Conservation (phyloP, 2,113 vertebrate genomes). For the Anguilla rostrata region DNA sequence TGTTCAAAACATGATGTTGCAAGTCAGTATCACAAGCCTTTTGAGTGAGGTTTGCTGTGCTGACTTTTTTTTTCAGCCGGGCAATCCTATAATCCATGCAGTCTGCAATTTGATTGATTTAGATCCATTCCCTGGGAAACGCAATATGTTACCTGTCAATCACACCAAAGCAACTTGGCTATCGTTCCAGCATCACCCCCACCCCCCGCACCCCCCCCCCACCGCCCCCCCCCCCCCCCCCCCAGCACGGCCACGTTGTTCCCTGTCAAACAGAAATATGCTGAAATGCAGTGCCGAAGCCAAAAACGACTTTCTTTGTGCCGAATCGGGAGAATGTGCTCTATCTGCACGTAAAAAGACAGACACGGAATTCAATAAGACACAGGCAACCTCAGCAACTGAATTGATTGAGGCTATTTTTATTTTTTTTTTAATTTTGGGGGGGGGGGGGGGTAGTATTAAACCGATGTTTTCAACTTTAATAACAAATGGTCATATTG, state of each 20-base stretch:
- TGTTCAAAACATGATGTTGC: not conserved
- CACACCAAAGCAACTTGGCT: not conserved
- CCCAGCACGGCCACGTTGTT: not conserved
- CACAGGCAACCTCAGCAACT: not conserved
- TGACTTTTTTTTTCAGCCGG: not conserved
- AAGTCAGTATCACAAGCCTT: not conserved
- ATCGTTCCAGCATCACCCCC: not conserved
- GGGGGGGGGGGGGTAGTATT: not conserved
- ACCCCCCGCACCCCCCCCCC: too few species aligned
- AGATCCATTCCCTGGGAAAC: not conserved
- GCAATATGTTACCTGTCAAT: conserved; percentile 7
- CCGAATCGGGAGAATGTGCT: not conserved
- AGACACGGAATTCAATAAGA: not conserved
- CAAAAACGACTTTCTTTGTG: not conserved
- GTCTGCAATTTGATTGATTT: not conserved
- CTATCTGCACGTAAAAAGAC: not conserved
- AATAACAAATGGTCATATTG: not conserved
- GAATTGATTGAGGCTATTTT: conserved; percentile 17
- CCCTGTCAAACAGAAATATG: not conserved
- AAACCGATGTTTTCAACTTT: not conserved
- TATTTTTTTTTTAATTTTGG: too few species aligned
- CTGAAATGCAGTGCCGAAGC: not conserved
- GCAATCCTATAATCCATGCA: not conserved
- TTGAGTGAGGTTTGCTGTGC: not conserved
- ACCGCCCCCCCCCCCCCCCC: too few species aligned